Evolutionary conservation across 2,113 vertebrate genomes (phyloP), one percentile per base, ranked within the genome.

Genomic region (Brachionichthys hirsutus): DNA sequence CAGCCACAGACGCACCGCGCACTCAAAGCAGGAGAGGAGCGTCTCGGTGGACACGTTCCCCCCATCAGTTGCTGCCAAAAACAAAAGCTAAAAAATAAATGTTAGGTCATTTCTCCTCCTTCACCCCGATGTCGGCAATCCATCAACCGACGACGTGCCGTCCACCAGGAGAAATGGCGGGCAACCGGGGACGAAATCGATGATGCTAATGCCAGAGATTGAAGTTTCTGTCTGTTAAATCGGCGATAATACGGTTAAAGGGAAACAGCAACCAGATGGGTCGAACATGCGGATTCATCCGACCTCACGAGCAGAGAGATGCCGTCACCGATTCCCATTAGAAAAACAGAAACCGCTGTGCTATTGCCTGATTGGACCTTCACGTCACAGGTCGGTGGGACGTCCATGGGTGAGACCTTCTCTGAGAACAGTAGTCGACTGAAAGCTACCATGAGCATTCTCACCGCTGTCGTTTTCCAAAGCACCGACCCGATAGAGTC

Each of bases 131-230:
- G 58, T n/a, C 16, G 4, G 18, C 40, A 43, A 76, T 83, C 80
- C 79, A 76, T 87, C 77, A 75, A 54, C 57, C 70, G 1, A 46
- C 20, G 2, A 0, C 16, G 58, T 82, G 66, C 84, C 49, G 79
- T 84, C 80, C 80, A 85, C 63, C 62, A 45, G 42, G 36, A 56
- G 43, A 68, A 67, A 44, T 6, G 13, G 44, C 63, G 50, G 73
- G 62, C 47, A 36, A 49, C 50, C 12, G 70, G 67, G 40, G 73
- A 83, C 55, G 9, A 81, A 69, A 88, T 85, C 70, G 73, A 65
- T 62, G 38, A 70, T 19, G 53, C 60, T 80, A 82, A 81, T 78
- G 62, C 66, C 66, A 35, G 55, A 81, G 82, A 88, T 84, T 84
- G 24, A 30, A 8, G 8, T 30, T 30, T 30, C 24, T 30, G 24